Conservation (phyloP, 2,797 vertebrate species). For the Antennarius maculatus region DNA sequence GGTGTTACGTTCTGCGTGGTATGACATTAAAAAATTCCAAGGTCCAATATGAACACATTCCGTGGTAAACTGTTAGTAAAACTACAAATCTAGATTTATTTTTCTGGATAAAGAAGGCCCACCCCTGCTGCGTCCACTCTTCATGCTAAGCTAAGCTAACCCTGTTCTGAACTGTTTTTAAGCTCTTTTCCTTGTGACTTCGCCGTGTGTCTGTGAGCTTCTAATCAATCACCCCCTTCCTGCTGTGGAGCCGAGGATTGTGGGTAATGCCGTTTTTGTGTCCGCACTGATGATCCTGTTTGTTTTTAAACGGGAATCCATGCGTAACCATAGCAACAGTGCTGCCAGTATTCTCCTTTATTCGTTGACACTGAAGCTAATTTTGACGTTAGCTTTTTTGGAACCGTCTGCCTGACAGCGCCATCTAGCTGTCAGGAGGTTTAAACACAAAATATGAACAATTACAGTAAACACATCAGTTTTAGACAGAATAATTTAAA, state of each 20-base stretch:
- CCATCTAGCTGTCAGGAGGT: no score
- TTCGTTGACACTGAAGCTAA: no score
- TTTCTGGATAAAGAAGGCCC: background rate
- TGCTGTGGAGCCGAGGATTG: slow-evolving; percentile 44
- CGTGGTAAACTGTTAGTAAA: no score
- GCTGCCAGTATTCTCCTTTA: background rate
- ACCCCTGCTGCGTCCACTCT: background rate
- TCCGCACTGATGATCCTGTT: slow-evolving; percentile 44
- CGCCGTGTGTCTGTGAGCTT: background rate
- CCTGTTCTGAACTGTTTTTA: background rate
- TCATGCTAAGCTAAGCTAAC: slow-evolving; percentile 6
- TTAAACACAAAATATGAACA: no score
- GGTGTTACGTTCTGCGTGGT: no score
- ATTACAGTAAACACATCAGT: no score
- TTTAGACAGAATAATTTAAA: no score
- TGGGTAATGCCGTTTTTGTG: slow-evolving; percentile 27
- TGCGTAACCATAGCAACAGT: slow-evolving; percentile 14
- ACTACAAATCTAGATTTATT: background rate
- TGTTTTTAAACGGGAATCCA: background rate
- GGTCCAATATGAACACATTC: no score
- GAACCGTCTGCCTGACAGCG: no score
- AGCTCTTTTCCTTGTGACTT: slow-evolving; percentile 30
- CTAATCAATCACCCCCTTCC: background rate
- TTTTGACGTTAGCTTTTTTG: no score
- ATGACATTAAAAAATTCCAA: no score